Evolutionary conservation across 2,888 invertebrate genomes (phyloP), one percentile per base, ranked within the genome.

Genomic region (Rotaria sp.): DNA sequence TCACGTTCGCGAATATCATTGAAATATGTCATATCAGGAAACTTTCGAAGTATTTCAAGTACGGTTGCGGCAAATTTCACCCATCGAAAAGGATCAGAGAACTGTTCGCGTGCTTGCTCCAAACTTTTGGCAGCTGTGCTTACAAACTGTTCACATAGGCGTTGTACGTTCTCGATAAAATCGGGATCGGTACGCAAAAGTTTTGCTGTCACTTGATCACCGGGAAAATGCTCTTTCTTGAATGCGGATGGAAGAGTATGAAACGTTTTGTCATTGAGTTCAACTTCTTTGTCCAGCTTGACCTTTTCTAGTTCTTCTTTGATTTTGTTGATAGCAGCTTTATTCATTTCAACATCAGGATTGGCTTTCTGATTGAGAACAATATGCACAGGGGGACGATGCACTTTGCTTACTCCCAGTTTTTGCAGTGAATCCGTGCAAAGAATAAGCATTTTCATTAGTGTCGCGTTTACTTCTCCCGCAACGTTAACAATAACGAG

Each of bases 211-310:
- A 11, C 13, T 15, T 11, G 15, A 13, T 48, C 13, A 48, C 13
- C 13, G 1, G 5, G 2, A 10, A 10, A 11, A 24, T 24, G 11
- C 4, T 52, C 11, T 52, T 5, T 8, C 21, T 84, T 84, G 13
- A 48, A 84, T 13, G 84, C 84, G n/a, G 84, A 84, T 48, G 84
- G 84, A 30, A 84, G 45, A n/a, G 84, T 84, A 45, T 84, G 45
- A 48, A 84, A 84, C 13, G 38, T 84, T 30, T 30, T 38, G 48
- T 45, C 38, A 0, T 38, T 21, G 11, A 84, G 18, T 24, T 48
- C 45, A 48, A 84, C 10, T 30, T 38, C 15, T 48, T 41, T 38
- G n/a, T 18, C 45, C 13, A 84, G 38, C 13, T 24, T 24, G 24
- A 45, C 18, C 11, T 41, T 45, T 24, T 41, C 24, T 18, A 84